Conservation (phyloP, 1,140 invertebrate genomes). For the Archegozetes longisetosus region DNA sequence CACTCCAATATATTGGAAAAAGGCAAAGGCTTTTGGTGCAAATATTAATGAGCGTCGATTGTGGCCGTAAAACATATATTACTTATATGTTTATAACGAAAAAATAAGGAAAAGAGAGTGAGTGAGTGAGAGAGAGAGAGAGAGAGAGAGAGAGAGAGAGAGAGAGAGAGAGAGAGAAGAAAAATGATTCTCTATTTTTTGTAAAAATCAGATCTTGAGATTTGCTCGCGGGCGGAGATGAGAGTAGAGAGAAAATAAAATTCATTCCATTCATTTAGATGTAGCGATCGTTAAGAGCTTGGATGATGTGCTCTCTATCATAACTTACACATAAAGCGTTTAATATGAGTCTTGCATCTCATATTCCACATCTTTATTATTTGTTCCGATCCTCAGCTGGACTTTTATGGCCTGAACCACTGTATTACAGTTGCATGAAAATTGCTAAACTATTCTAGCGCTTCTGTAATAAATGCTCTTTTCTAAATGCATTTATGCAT, state of each 20-base stretch:
- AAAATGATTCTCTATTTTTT: too few species aligned
- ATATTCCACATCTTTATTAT: neutral
- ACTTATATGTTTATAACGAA: neutral
- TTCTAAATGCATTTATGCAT: neutral
- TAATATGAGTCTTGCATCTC: too few species aligned
- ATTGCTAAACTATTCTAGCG: too few species aligned
- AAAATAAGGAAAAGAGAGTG: neutral
- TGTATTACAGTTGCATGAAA: too few species aligned
- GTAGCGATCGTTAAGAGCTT: too few species aligned
- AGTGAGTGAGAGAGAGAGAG: neutral
- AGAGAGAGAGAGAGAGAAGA: neutral
- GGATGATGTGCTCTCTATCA: too few species aligned
- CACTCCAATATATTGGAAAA: neutral
- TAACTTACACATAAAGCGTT: too few species aligned
- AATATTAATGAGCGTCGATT: neutral
- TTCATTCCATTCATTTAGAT: too few species aligned
- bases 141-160: neutral
- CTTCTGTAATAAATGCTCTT: too few species aligned
- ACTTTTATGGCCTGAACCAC: neutral
- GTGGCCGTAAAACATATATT: neutral
- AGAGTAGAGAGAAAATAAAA: too few species aligned
- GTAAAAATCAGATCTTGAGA: too few species aligned
- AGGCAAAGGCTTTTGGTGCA: neutral
- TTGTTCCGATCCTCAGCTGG: neutral
- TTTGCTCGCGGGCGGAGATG: too few species aligned